Base-by-base conservation (phyloP, 2,797 vertebrate genomes). In the Falco cherrug region DNA sequence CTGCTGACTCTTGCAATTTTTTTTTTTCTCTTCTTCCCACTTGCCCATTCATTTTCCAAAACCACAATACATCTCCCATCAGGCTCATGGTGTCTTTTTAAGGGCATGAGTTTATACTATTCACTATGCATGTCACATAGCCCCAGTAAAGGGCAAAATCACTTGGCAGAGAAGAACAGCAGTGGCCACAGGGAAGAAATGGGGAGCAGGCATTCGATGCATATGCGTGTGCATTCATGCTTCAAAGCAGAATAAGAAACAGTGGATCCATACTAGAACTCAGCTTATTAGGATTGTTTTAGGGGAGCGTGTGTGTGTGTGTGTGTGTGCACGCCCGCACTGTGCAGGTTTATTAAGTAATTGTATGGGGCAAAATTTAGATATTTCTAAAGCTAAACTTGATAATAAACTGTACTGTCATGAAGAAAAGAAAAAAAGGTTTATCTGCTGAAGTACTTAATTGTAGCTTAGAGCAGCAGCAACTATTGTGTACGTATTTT, bases 51-150 rank as follows among this genome's bases (percentile, higher is more conserved):
- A 54, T 69, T 3, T 22, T 67, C 45, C 11, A 35, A 39, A 91
- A 88, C 26, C 2, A 65, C 69, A 59, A 48, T 33, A 3, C 3
- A 13, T 21, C 6, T 69, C 8, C 11, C 0, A 0, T 51, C 33
- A 50, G 33, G 45, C 5, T 65, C 1, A 1, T 2, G 0, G 11
- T 89, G 21, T 53, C 33, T 59, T 81, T 73, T 85, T 56, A 74
- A 76, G 39, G 59, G 28, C 28, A 39, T 29, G 16, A 5, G 0
- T 59, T 89, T 76, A 3, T 71, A 16, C 71, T 84, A 28, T 8
- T 85, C 41, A 53, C 43, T 84, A 20, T 70, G 29, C 31, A 15
- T 25, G 25, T 56, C 75, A 39, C 28, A 21, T 41, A 67, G 45
- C 14, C 35, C 7, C 21, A 53, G 26, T 47, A 85, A 94, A 80